A percentile compares a stretch with the other conserved stretches of the same genome.
phyloP scores from a whole-genome alignment of 2,113 vertebrate genomes.

The Melanerpes formicivorus region DNA sequence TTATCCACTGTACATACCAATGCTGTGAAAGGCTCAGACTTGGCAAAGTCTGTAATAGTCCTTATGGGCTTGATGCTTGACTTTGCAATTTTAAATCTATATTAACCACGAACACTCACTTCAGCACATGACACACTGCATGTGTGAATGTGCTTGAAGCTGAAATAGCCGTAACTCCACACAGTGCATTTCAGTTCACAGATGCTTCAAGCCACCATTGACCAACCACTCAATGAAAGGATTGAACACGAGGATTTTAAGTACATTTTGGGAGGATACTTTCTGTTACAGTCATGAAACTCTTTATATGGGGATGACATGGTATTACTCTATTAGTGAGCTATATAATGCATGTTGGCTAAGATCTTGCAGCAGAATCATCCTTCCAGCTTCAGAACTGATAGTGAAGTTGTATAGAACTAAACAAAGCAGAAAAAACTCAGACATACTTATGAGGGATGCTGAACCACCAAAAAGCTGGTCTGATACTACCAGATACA shows the following conservation, averaged over 20 bases:
- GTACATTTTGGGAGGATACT: slow-evolving; percentile 45
- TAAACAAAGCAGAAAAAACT: not conserved
- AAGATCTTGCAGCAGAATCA: not conserved
- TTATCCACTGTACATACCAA: not conserved
- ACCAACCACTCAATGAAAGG: slow-evolving; percentile 28
- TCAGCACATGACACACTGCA: fast-evolving
- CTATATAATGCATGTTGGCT: too few relatives aligned
- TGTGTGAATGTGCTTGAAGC: not conserved
- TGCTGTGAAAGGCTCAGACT: not conserved
- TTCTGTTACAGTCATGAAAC: slow-evolving; percentile 20
- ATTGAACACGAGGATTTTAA: slow-evolving; percentile 30
- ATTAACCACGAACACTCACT: not conserved
- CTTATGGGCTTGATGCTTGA: not conserved
- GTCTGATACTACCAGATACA: too few relatives aligned
- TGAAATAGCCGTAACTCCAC: not conserved
- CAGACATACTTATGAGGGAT: not conserved
- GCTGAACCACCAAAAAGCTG: not conserved
- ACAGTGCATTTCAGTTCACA: slow-evolving; percentile 10
- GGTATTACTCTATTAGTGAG: not conserved
- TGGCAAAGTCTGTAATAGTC: not conserved
- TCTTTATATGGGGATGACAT: not conserved
- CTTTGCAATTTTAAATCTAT: not conserved
- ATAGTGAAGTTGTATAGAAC: not conserved
- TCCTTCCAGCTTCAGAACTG: not conserved
- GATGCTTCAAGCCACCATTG: slow-evolving; percentile 33